These are phyloP conservation scores for Coregonus sp. DNA, from an alignment of 2,797 vertebrate species.

Conservation along the genomic window DNA sequence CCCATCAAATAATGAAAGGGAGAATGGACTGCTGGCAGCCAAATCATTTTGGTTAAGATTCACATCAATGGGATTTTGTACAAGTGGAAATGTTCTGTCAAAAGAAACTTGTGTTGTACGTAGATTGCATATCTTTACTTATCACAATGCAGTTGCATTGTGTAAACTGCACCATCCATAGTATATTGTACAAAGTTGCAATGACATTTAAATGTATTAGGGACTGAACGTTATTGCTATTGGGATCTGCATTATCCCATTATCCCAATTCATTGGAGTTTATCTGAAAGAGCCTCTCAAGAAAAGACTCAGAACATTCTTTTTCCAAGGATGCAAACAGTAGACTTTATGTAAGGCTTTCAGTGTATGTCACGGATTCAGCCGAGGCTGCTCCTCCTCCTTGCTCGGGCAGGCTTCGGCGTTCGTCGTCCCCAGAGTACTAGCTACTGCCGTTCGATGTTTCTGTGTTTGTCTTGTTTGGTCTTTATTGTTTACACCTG, in stretches of 20 bases:
- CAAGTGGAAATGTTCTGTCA: background rate
- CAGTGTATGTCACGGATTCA: background rate
- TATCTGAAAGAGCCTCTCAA: background rate
- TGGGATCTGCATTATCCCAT: background rate
- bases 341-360: background rate
- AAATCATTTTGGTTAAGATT: background rate
- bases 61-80: background rate
- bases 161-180: background rate
- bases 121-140: background rate
- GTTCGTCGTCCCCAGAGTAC: too few relatives aligned
- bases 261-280: background rate
- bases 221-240: background rate
- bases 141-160: background rate
- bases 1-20: background rate
- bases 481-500: too few relatives aligned
- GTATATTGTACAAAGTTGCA: background rate
- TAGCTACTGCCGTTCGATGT: too few relatives aligned
- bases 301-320: background rate
- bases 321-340: too few relatives aligned
- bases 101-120: background rate
- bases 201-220: background rate
- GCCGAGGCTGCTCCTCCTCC: too few relatives aligned
- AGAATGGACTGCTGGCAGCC: background rate
- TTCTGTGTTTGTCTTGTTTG: too few relatives aligned
- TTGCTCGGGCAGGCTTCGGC: too few relatives aligned